Evolutionary conservation across 1,140 invertebrate genomes (phyloP).

Genomic region (Leptinotarsa texana): DNA sequence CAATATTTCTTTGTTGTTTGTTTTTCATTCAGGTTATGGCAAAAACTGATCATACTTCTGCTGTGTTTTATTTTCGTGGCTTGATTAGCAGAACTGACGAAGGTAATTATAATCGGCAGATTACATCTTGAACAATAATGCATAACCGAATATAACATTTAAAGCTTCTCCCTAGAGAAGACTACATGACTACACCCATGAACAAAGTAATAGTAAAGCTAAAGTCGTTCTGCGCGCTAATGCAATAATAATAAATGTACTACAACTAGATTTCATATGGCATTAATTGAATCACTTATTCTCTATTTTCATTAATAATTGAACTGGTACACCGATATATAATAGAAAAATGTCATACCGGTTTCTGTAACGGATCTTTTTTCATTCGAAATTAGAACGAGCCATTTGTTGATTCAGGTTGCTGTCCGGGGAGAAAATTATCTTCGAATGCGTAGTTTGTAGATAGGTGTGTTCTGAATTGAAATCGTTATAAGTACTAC

Average conservation of each 20-base stretch:
- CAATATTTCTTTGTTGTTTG: no score
- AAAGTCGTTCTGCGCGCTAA: not conserved
- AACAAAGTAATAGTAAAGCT: not conserved
- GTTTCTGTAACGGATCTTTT: conserved; percentile 2
- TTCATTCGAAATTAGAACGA: not conserved
- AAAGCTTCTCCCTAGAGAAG: no score
- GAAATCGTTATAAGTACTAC: not conserved
- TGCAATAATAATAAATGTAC: not conserved
- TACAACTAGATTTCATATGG: not conserved
- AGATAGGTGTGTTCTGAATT: not conserved
- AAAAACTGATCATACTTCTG: no score
- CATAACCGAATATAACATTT: no score
- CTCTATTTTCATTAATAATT: not conserved
- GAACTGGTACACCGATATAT: not conserved
- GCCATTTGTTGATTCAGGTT: not conserved
- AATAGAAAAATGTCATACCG: conserved; percentile 4
- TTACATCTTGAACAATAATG: no score
- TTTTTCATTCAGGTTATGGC: no score
- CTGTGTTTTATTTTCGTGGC: no score
- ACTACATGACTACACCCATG: not conserved
- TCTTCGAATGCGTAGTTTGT: not conserved
- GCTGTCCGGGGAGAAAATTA: not conserved
- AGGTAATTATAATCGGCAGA: no score
- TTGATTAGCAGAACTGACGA: no score
- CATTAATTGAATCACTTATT: not conserved